Conservation (phyloP, 2,888 invertebrate species). For the Chrysomela aeneicollis region DNA sequence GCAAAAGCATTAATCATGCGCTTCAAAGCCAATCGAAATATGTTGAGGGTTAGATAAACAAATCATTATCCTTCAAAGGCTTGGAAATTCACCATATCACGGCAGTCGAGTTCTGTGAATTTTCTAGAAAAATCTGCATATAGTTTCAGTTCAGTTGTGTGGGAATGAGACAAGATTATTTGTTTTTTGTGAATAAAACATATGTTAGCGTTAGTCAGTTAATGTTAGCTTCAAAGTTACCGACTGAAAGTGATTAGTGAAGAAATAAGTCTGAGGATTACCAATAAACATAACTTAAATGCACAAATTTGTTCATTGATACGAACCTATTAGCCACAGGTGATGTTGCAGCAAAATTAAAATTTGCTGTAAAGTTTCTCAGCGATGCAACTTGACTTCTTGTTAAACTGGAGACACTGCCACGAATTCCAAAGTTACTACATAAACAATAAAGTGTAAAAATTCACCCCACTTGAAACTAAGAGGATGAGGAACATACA, state of each 20-base stretch:
- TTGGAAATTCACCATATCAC: too few species aligned
- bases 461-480: background rate
- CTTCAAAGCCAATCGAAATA: too few species aligned
- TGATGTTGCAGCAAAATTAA: constrained; percentile 65
- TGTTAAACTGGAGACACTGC: constrained; percentile 66
- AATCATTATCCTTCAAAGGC: too few species aligned
- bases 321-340: constrained; percentile 61
- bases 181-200: too few species aligned
- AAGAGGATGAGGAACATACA: constrained; percentile 17
- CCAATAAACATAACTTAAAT: background rate
- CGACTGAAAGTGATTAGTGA: constrained; percentile 6
- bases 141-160: too few species aligned
- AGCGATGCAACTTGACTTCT: constrained; percentile 66
- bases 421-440: constrained; percentile 63
- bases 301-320: constrained; percentile 32
- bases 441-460: constrained; percentile 43
- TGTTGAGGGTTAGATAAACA: too few species aligned
- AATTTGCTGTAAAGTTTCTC: constrained; percentile 64
- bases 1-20: too few species aligned
- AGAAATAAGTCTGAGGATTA: background rate
- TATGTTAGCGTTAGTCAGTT: too few species aligned
- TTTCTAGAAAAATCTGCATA: too few species aligned
- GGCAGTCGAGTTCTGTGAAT: too few species aligned
- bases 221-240: background rate
- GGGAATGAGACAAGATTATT: too few species aligned